Evolutionary conservation across 2,113 vertebrate genomes (phyloP).

Genomic region (Oostethus manadensis): DNA sequence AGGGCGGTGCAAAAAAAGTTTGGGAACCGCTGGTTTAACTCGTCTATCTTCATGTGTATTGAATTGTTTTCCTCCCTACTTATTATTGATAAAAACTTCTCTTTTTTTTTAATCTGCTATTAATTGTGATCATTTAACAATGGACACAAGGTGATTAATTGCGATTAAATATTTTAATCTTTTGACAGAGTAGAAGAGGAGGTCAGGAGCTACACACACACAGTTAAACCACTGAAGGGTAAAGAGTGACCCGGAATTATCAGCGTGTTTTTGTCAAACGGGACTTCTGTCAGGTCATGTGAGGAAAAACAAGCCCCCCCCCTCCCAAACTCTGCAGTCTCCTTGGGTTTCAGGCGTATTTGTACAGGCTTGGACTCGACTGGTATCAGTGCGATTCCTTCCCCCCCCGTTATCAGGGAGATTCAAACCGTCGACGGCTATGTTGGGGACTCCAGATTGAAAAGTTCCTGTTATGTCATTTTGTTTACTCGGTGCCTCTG

Average conservation of each 20-base stretch:
- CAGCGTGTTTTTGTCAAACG: slow-evolving; percentile 16
- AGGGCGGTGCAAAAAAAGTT: no score
- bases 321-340: slow-evolving; percentile 1
- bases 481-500: slow-evolving; percentile 34
- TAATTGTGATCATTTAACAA: no score
- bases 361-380: slow-evolving; percentile 3
- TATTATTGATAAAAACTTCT: no score
- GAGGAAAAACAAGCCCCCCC: slow-evolving; percentile 35
- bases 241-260: slow-evolving; percentile 64
- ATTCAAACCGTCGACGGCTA: slow-evolving; percentile 2
- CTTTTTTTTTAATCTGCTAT: no score
- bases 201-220: slow-evolving; percentile 9
- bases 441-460: not conserved
- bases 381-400: not conserved
- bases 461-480: slow-evolving; percentile 20
- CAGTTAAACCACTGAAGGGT: slow-evolving; percentile 49
- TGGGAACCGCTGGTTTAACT: no score
- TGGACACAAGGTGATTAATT: no score
- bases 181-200: slow-evolving; percentile 14
- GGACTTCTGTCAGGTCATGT: slow-evolving; percentile 46
- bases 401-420: slow-evolving; percentile 2
- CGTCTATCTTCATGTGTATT: no score
- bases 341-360: slow-evolving; percentile 8
- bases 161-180: not conserved
- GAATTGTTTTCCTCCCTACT: no score